Evolutionary conservation across 2,888 invertebrate genomes (phyloP).

Genomic region (Melanophora roralis): DNA sequence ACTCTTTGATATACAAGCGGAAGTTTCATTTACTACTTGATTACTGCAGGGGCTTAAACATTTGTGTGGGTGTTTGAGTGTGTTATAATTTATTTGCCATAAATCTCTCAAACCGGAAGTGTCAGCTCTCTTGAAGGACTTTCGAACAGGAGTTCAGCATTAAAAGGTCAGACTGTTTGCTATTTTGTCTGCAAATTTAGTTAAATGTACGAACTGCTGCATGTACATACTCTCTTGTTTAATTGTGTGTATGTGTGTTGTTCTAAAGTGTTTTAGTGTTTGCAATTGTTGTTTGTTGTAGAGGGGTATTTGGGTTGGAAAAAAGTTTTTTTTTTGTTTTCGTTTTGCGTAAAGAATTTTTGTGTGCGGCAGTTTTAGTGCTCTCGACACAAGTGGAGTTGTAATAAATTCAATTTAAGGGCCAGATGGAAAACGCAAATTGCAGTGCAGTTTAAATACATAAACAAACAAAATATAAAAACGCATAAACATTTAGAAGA

Average conservation of each 20-base stretch:
- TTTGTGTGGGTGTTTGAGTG: not conserved
- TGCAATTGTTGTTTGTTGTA: not conserved
- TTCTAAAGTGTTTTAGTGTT: not conserved
- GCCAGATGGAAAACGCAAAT: not conserved
- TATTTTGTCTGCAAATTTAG: not conserved
- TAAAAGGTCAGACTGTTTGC: constrained; percentile 26
- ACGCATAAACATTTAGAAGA: not conserved
- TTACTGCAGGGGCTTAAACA: not conserved
- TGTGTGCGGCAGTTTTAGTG: not conserved
- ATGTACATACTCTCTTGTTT: not conserved
- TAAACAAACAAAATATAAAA: not conserved
- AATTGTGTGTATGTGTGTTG: not conserved
- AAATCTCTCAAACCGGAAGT: constrained; percentile 65
- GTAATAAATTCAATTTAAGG: constrained; percentile 46
- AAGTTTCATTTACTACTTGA: constrained; percentile 11
- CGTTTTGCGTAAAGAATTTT: not conserved
- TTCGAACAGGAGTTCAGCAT: constrained; percentile 62
- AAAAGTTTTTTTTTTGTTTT: not conserved
- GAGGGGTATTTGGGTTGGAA: not conserved
- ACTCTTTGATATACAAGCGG: not conserved
- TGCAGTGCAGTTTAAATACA: not conserved
- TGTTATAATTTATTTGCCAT: constrained; percentile 39
- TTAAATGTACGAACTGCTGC: not conserved
- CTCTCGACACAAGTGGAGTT: not conserved
- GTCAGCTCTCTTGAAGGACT: constrained; percentile 65